Evolutionary conservation across 2,113 vertebrate genomes (phyloP).

Genomic region (Pyxicephalus adspersus): DNA sequence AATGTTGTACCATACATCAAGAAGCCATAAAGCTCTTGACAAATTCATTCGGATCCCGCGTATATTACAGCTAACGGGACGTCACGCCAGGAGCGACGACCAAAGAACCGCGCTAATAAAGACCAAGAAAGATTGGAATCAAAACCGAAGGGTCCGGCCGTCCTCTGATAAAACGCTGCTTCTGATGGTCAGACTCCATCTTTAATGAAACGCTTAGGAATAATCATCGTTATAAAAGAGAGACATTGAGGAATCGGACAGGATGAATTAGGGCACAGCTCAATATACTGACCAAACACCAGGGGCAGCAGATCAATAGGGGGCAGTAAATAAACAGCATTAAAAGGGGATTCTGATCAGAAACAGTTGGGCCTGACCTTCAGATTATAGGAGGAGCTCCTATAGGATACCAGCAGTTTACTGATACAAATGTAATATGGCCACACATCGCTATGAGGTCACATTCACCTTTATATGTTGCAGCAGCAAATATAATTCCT

Average conservation of each 20-base stretch:
- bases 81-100: neutral
- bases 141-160: neutral
- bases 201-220: neutral
- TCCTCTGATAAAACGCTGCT: neutral
- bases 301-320: neutral
- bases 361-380: too few species aligned
- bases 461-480: too few species aligned
- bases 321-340: neutral
- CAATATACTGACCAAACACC: too few species aligned
- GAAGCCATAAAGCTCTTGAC: constrained; percentile 69
- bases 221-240: neutral
- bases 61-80: constrained; percentile 68
- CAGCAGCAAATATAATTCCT: too few species aligned
- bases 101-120: neutral
- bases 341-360: neutral
- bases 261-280: neutral
- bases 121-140: neutral
- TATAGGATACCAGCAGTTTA: too few species aligned
- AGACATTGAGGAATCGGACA: neutral
- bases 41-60: constrained; percentile 68
- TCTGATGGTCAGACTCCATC: neutral
- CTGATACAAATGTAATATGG: too few species aligned
- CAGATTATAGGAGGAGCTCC: too few species aligned
- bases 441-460: too few species aligned
- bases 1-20: constrained; percentile 66